Base-by-base conservation (phyloP, 2,797 vertebrate species). In the Pangasius mekongensis region DNA sequence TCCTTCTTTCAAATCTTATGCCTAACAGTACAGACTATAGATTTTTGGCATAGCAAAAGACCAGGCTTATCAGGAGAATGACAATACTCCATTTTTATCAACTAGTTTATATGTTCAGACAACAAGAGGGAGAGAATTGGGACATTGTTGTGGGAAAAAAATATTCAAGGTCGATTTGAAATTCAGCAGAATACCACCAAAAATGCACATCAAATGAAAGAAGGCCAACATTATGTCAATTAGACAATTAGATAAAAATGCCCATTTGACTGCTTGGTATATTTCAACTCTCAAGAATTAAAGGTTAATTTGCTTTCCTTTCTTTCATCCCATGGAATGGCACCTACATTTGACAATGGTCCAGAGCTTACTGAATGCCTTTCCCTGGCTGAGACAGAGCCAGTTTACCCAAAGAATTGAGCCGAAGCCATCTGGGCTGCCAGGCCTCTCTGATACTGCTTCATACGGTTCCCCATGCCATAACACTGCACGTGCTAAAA, bases 11-110 rank as follows among this genome's bases (percentile, higher is more conserved):
- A 47, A 0, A 49, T 52, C 47, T 52, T 77, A 52, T 77, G 74
- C 47, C 4, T 30, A 47, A 47, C 39, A 74, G 14, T 47, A 74
- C 11, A 1, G 24, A 27, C 20, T 73, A 71, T n/a, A 22, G 18
- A 73, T 73, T 73, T 39, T 22, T 94, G 93, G 91, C 78, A 93
- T 92, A 86, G 91, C 91, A 95, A 94, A 47, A 71, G 85, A 89
- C 82, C 76, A 87, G 33, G 85, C 83, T 87, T 93, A 90, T 91
- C 66, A 43, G 20, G 8, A 73, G 69, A 73, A 73, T 39, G 8
- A 43, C 18, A 52, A n/a, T 27, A n/a, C 13, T 14, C 5, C 11
- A 87, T 84, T 58, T 87, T 90, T 83, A 87, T 69, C 54, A 83
- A 84, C 11, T 56, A 52, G 27, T 83, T 73, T 78, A 83, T 78